Evolutionary conservation across 2,888 invertebrate species (phyloP), one percentile per base, ranked within the genome.

Genomic region (Trichogramma dendrolimi): DNA sequence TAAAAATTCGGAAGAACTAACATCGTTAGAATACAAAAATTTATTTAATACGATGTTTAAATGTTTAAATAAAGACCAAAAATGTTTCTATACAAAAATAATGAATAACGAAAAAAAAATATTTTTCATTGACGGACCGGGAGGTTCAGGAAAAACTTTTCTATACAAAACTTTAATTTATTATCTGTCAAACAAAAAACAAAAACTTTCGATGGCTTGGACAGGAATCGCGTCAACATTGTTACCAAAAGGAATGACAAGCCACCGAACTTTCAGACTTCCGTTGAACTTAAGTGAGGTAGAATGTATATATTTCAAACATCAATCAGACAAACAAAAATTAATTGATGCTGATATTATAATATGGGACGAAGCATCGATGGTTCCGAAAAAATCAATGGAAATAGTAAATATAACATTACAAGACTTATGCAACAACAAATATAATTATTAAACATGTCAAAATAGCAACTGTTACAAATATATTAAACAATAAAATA

Each of bases 21-120:
- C 8, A 10, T 46, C 46, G 8, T n/a, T 46, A 10, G 46, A 46
- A 46, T 46, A 46, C n/a, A 46, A 46, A 46, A 46, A 46, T 10
- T 46, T 46, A 46, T 8, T n/a, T 46, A 1, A 10, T 46, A n/a
- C 8, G 2, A 10, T 10, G 8, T 10, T 10, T 10, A 46, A 2
- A 46, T n/a, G n/a, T 10, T 46, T 46, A 46, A 46, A 46, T 46
- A 2, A 46, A 46, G 46, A 46, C 2, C 46, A 46, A 46, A 46
- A 46, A 10, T 10, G 8, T 46, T 10, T 46, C n/a, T 46, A 2
- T 46, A n/a, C 8, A 10, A 10, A 10, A 8, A 2, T 46, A 10
- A 46, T 46, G n/a, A 46, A 46, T 46, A 46, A 46, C 46, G n/a
- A 44, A 41, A 27, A 52, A 58, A 7, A 40, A 61, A 41, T n/a